Conservation (phyloP, 2,797 vertebrate species). For the Hydrophis major region DNA sequence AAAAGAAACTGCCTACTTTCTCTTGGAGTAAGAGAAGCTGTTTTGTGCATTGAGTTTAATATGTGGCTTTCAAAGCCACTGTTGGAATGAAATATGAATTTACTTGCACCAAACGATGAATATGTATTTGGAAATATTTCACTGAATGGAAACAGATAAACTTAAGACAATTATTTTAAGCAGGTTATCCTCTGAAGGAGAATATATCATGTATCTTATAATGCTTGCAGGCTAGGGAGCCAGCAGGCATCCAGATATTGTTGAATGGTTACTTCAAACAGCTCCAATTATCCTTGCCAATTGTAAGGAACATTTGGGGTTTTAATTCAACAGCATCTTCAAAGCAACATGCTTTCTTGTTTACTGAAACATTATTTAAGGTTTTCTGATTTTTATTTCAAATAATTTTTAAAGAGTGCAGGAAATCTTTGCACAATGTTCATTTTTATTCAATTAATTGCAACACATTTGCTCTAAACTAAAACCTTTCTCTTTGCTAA, state of each 20-base stretch:
- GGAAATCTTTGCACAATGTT: neutral
- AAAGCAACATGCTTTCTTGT: neutral
- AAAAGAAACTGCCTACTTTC: constrained; percentile 41
- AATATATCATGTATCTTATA: neutral
- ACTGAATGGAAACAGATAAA: neutral
- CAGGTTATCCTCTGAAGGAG: neutral
- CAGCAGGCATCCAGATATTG: neutral
- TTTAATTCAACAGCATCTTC: neutral
- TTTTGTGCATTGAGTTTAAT: constrained; percentile 45
- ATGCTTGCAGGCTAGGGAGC: neutral
- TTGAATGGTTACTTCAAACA: neutral
- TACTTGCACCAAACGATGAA: constrained; percentile 45
- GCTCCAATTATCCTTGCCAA: neutral
- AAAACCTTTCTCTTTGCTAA: neutral
- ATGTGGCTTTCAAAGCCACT: constrained; percentile 74
- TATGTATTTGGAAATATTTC: constrained; percentile 39
- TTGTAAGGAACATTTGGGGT: neutral
- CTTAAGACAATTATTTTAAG: constrained; percentile 16
- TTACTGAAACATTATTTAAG: neutral
- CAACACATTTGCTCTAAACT: neutral
- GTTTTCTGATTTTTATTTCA: neutral
- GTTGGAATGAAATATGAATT: constrained; percentile 77
- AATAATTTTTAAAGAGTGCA: neutral
- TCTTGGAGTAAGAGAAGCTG: constrained; percentile 28
- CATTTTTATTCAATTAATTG: neutral